Evolutionary conservation across 2,797 vertebrate species (phyloP).

Genomic region (Aquila chrysaetos): DNA sequence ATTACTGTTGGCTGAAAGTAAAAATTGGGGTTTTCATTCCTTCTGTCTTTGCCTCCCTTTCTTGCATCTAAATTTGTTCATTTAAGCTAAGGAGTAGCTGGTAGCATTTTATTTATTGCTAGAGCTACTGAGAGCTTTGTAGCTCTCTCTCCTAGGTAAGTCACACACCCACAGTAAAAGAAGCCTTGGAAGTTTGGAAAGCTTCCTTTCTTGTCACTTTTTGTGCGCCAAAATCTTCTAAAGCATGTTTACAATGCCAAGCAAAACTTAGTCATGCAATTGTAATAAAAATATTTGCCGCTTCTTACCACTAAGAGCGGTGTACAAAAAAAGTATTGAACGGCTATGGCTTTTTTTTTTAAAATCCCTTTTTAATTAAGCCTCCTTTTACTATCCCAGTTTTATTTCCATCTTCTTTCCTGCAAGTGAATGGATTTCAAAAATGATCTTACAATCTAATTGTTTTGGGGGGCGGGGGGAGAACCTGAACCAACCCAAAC

Average conservation of each 20-base stretch:
- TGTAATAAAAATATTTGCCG: neutral
- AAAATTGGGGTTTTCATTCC: neutral
- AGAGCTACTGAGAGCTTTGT: neutral
- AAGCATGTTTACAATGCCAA: neutral
- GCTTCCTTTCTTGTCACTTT: neutral
- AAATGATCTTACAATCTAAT: neutral
- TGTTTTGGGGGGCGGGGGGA: accelerated
- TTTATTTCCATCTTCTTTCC: neutral
- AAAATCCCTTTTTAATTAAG: neutral
- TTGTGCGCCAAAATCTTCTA: neutral
- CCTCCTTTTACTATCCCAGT: neutral
- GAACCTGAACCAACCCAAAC: neutral
- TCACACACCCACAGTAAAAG: neutral
- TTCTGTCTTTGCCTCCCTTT: neutral
- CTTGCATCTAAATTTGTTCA: neutral
- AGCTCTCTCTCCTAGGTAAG: neutral
- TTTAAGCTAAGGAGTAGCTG: neutral
- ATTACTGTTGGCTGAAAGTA: neutral
- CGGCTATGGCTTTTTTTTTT: neutral
- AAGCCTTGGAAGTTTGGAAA: neutral
- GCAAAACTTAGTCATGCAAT: neutral
- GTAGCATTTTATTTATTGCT: neutral
- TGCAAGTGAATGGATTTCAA: neutral
- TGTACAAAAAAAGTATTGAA: neutral
- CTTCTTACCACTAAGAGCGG: neutral